Evolutionary conservation across 2,888 invertebrate genomes (phyloP).

Genomic region (Sinohyriopsis cumingii): DNA sequence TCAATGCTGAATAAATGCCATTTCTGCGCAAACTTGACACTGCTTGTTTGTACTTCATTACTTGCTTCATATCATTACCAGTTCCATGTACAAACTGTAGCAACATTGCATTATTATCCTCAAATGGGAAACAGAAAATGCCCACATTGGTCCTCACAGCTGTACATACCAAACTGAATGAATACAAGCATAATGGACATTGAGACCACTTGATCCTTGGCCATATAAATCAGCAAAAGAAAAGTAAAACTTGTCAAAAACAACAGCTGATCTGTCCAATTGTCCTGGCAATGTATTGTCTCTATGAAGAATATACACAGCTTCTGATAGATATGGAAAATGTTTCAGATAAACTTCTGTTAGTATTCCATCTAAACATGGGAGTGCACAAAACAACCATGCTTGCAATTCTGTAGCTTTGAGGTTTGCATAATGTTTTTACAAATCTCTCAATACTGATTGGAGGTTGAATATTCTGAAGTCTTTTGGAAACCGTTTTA

Average conservation of each 20-base stretch:
- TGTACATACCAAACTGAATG: slow-evolving; percentile 21
- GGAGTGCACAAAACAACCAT: too few relatives aligned
- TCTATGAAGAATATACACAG: slow-evolving; percentile 19
- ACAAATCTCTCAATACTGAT: too few relatives aligned
- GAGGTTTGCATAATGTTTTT: too few relatives aligned
- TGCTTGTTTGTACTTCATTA: too few relatives aligned
- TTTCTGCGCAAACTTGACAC: too few relatives aligned
- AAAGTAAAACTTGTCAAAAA: slow-evolving; percentile 23
- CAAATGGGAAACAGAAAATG: slow-evolving; percentile 36
- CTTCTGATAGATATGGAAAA: slow-evolving; percentile 19
- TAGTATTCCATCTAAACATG: slow-evolving; percentile 19
- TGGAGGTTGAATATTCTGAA: too few relatives aligned
- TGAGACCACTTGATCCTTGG: slow-evolving; percentile 22
- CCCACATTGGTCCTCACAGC: slow-evolving; percentile 25
- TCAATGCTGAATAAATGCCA: too few relatives aligned
- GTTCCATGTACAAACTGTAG: slow-evolving; percentile 20
- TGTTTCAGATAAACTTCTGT: slow-evolving; percentile 14
- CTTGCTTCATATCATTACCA: too few relatives aligned
- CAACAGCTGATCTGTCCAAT: slow-evolving; percentile 17
- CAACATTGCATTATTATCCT: slow-evolving; percentile 19
- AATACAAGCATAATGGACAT: slow-evolving; percentile 26
- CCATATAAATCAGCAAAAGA: slow-evolving; percentile 23
- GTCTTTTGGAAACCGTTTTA: too few relatives aligned
- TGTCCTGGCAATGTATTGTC: slow-evolving; percentile 8
- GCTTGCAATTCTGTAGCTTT: too few relatives aligned